Base-by-base conservation (phyloP, 1,140 invertebrate species). In the Drosophila funebris region DNA sequence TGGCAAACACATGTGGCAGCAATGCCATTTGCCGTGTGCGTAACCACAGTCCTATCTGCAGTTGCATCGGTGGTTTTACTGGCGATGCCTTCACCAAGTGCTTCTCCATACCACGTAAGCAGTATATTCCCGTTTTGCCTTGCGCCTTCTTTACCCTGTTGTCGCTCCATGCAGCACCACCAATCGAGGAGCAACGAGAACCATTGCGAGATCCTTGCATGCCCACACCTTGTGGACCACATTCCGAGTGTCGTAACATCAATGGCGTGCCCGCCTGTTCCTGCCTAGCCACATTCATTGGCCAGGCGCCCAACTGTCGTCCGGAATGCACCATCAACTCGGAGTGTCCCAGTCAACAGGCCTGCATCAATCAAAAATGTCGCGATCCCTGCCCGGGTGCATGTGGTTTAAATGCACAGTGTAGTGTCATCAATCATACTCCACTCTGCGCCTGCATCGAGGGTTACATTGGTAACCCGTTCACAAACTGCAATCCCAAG, bases 291-390 rank as follows among this genome's bases (percentile, higher is more conserved):
- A 95, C 94, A 62, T 97, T 95, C 78, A 93, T 97, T 54, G 96
- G 96, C 8, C 94, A 96, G 73, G 94, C 97, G 2, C 96, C 96
- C 1, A 96, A 96, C 77, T 97, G 96, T 90, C 93, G 96, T 73
- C 96, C 96, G 1, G 96, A 97, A 91, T 97, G 96, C 91, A 94
- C 95, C 2, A 96, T 96, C 67, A 96, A 96, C 80, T 94, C 95
- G 52, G 96, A 97, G 85, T 97, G 96, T 91, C 93, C 96, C 0
- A 95, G 96, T 52, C 95, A 96, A 82, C 93, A 94, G 79, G 96
- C 96, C 1, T 97, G 96, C 78, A 95, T 96, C 53, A 95, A 95
- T 80, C 95, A 96, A 90, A 95, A 94, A 78, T 97, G 97, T 83
- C 93, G 91, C 78, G 96, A 97, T 92, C 96, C 96, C 8, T 97